These are phyloP conservation scores for Scaptodrosophila latifasciaeformis DNA, from an alignment of 2,888 invertebrate genomes.

Conservation along the genomic window DNA sequence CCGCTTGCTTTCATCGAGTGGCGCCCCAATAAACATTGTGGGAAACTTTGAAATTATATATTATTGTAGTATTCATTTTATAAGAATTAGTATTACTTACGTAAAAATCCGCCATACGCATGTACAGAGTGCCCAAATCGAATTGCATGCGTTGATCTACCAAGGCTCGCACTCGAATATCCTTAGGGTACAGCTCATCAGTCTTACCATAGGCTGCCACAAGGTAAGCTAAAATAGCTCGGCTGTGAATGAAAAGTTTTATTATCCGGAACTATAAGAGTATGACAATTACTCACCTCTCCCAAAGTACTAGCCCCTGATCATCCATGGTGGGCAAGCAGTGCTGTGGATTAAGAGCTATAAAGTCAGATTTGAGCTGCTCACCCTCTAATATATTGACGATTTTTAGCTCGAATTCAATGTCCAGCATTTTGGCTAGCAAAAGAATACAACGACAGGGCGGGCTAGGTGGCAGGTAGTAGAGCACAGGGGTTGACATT, in stretches of 20 bases:
- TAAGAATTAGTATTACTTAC: too few relatives aligned
- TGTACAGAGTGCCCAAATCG: slow-evolving; percentile 77
- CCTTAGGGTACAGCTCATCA: slow-evolving; percentile 79
- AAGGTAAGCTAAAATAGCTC: slow-evolving; percentile 79
- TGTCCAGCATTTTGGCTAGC: slow-evolving; percentile 78
- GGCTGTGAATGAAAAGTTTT: slow-evolving; percentile 46
- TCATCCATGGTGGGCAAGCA: slow-evolving; percentile 78
- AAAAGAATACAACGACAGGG: slow-evolving; percentile 79
- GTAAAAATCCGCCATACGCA: slow-evolving; percentile 77
- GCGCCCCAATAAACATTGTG: slow-evolving; percentile 75
- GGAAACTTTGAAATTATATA: too few relatives aligned
- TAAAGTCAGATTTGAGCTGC: slow-evolving; percentile 78
- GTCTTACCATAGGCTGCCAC: slow-evolving; percentile 79
- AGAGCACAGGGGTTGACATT: slow-evolving; percentile 75
- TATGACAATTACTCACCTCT: slow-evolving; percentile 52
- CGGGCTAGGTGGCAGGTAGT: slow-evolving; percentile 78
- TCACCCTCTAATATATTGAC: slow-evolving; percentile 78
- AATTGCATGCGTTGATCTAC: slow-evolving; percentile 79
- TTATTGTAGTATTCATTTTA: too few relatives aligned
- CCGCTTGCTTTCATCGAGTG: slow-evolving; percentile 75
- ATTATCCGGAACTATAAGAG: too few relatives aligned
- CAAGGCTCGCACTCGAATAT: slow-evolving; percentile 77
- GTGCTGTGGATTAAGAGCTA: slow-evolving; percentile 78
- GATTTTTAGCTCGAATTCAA: slow-evolving; percentile 79
- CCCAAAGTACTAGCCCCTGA: slow-evolving; percentile 77